These are phyloP conservation scores for Trichogramma dendrolimi DNA, from an alignment of 2,888 invertebrate genomes.

Conservation along the genomic window DNA sequence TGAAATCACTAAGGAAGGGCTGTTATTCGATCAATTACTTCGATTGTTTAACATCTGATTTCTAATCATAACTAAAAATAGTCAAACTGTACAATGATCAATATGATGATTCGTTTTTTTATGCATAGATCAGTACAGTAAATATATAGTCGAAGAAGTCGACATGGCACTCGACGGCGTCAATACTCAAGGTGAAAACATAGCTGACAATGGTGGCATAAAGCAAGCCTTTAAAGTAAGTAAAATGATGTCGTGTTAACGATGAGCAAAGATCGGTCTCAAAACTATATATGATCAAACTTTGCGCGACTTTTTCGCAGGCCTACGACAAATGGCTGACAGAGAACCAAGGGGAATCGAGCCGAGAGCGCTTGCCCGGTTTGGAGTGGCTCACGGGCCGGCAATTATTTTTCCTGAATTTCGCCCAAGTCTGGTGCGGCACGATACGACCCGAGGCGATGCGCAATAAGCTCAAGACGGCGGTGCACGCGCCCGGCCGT, in stretches of 20 bases:
- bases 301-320: slow-evolving; percentile 43
- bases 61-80: background rate
- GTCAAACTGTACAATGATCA: too few species aligned
- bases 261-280: background rate
- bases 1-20: too few species aligned
- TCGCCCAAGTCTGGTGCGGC: slow-evolving; percentile 84
- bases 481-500: slow-evolving; percentile 78
- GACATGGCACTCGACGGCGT: slow-evolving; percentile 71
- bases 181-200: slow-evolving; percentile 86
- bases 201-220: slow-evolving; percentile 93
- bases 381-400: slow-evolving; percentile 67
- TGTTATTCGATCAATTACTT: too few species aligned
- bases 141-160: slow-evolving; percentile 76
- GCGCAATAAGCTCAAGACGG: slow-evolving; percentile 74
- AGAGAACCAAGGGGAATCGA: slow-evolving; percentile 55
- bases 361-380: slow-evolving; percentile 65
- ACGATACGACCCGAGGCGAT: slow-evolving; percentile 78
- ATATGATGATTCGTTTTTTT: slow-evolving; percentile 3
- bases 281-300: slow-evolving; percentile 2
- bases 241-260: background rate
- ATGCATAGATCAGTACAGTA: slow-evolving; percentile 71
- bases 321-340: slow-evolving; percentile 77
- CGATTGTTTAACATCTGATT: background rate
- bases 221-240: slow-evolving; percentile 75
- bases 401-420: slow-evolving; percentile 86